Evolutionary conservation across 1,140 invertebrate genomes (phyloP).

Genomic region (Probaryconus sp.): DNA sequence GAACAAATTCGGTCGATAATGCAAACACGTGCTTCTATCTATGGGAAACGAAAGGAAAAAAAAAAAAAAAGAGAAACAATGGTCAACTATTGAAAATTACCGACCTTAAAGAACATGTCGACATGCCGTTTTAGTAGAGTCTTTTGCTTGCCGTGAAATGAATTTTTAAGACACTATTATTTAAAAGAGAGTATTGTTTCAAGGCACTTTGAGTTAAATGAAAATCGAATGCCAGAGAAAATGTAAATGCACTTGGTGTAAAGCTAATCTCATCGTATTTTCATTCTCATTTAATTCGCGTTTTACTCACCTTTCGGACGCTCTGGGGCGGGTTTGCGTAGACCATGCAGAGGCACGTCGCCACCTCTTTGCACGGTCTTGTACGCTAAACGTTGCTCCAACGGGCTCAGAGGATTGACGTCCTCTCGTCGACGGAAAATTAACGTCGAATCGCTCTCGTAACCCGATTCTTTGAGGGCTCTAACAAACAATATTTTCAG

Average conservation of each 20-base stretch:
- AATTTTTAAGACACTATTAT: conserved; percentile 35
- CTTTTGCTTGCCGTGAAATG: conserved; percentile 18
- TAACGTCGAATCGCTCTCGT: conserved; percentile 93
- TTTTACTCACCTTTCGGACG: conserved; percentile 86
- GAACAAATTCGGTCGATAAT: too few species aligned
- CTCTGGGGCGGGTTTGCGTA: conserved; percentile 92
- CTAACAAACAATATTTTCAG: conserved; percentile 74
- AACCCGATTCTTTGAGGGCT: conserved; percentile 91
- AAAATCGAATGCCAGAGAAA: conserved; percentile 41
- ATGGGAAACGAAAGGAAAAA: conserved; percentile 1
- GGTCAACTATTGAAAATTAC: conserved; percentile 6
- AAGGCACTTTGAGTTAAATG: conserved; percentile 27
- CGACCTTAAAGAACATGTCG: conserved; percentile 14
- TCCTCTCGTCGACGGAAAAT: conserved; percentile 87
- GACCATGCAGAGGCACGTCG: conserved; percentile 92
- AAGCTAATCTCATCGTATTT: conserved; percentile 46
- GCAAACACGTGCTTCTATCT: conserved; percentile 12
- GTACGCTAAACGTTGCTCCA: conserved; percentile 89
- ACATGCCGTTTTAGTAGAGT: conserved; percentile 55
- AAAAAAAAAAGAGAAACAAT: neutral
- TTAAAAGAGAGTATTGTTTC: conserved; percentile 10
- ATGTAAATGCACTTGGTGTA: conserved; percentile 24
- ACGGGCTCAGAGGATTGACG: conserved; percentile 81
- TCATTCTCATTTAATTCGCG: conserved; percentile 31
- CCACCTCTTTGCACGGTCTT: conserved; percentile 92